A percentile compares a stretch with the other conserved stretches of the same genome.
Evolutionary conservation across 2,888 invertebrate genomes (phyloP).

Genomic region (Junonia oenone): DNA sequence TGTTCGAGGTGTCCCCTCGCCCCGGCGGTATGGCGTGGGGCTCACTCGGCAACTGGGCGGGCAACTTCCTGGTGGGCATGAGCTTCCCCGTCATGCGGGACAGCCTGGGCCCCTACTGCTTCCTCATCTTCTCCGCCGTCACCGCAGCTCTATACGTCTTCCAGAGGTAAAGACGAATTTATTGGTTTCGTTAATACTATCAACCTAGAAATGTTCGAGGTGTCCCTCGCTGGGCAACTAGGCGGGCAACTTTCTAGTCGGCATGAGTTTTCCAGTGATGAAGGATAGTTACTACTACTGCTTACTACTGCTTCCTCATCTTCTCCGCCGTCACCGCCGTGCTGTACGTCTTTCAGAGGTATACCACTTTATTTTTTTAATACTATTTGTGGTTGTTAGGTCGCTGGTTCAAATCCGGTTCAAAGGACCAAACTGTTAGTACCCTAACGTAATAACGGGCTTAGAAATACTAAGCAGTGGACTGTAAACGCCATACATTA

Average conservation of each 20-base stretch:
- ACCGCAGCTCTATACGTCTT: conserved; percentile 79
- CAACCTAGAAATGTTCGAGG: too few species aligned
- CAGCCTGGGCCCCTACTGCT: conserved; percentile 84
- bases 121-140: conserved; percentile 84
- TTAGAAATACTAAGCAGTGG: too few species aligned
- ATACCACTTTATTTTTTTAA: too few species aligned
- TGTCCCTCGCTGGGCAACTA: conserved; percentile 85
- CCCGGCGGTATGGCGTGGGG: conserved; percentile 92
- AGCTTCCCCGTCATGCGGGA: conserved; percentile 83
- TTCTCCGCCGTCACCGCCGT: conserved; percentile 80
- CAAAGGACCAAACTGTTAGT: too few species aligned
- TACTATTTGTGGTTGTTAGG: too few species aligned
- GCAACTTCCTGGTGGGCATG: conserved; percentile 92
- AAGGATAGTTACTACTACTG: too few species aligned
- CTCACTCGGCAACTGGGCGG: conserved; percentile 91
- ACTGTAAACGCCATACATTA: too few species aligned
- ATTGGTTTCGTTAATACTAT: too few species aligned
- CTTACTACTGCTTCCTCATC: conserved; percentile 86
- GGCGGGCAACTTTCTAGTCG: conserved; percentile 92
- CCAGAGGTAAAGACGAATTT: too few species aligned
- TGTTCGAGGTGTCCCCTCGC: conserved; percentile 91
- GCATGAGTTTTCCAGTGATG: conserved; percentile 86
- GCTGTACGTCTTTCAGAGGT: conserved; percentile 82
- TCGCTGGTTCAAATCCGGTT: too few species aligned
- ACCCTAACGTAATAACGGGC: too few species aligned